These are phyloP conservation scores for Acrocyrtus sp. DNA, from an alignment of 2,888 invertebrate species.

Conservation along the genomic window DNA sequence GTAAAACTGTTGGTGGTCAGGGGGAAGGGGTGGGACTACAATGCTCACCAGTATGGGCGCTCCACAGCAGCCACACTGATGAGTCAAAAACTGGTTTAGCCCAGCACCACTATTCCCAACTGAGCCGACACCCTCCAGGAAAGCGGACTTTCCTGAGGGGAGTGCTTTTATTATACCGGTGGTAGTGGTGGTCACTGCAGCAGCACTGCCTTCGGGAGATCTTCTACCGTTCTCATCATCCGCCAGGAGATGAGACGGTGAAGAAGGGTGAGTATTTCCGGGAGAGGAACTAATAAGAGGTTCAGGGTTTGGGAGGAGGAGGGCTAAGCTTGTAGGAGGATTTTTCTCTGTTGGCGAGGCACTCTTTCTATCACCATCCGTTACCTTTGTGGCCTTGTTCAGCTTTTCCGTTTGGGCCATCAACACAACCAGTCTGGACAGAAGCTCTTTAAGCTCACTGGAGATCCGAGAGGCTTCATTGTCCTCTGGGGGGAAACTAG, in stretches of 20 bases:
- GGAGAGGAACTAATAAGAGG: neutral
- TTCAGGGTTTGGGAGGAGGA: neutral
- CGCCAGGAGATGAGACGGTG: conserved; percentile 21
- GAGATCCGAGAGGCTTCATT: conserved; percentile 73
- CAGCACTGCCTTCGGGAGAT: conserved; percentile 33
- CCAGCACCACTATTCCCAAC: no score
- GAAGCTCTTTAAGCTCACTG: conserved; percentile 72
- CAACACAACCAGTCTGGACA: conserved; percentile 75
- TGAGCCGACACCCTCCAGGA: conserved; percentile 10
- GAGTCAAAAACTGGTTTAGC: conserved; percentile 13
- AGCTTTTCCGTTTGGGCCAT: conserved; percentile 44
- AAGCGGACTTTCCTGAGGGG: conserved; percentile 1
- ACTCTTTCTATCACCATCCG: conserved; percentile 4
- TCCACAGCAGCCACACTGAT: conserved; percentile 39
- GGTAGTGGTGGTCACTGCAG: neutral
- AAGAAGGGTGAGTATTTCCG: conserved; percentile 4
- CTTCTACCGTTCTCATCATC: conserved; percentile 39
- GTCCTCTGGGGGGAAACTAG: conserved; percentile 72
- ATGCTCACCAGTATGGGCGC: conserved; percentile 29
- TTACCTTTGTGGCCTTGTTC: conserved; percentile 45
- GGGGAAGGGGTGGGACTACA: neutral
- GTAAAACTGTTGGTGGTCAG: no score
- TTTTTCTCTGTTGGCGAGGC: conserved; percentile 9
- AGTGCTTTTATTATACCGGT: neutral
- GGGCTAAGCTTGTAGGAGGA: conserved; percentile 7